A percentile compares a stretch with the other conserved stretches of the same genome.
Evolutionary conservation across 2,888 invertebrate species (phyloP).

Genomic region (Athetis lepigone): DNA sequence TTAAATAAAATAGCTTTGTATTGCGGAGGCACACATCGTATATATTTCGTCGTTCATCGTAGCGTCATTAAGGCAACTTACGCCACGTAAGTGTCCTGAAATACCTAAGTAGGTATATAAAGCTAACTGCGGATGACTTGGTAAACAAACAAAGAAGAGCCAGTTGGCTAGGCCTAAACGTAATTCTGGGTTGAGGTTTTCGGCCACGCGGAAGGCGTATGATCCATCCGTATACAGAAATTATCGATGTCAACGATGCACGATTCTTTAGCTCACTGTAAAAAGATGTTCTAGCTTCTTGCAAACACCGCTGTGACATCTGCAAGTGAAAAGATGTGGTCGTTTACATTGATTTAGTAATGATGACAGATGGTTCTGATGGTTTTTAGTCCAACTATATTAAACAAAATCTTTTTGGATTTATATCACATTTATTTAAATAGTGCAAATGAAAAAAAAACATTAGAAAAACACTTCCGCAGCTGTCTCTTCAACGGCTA

Average conservation of each 20-base stretch:
- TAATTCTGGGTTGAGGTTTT: too few relatives aligned
- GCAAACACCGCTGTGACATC: too few relatives aligned
- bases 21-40: too few relatives aligned
- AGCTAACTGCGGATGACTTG: conserved; percentile 4
- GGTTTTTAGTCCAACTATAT: too few relatives aligned
- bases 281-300: too few relatives aligned
- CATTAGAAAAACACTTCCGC: conserved; percentile 11
- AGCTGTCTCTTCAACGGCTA: conserved; percentile 20
- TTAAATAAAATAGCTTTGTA: too few relatives aligned
- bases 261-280: too few relatives aligned
- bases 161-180: conserved; percentile 8
- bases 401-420: conserved; percentile 18
- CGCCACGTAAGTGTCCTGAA: conserved; percentile 31
- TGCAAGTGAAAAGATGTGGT: conserved; percentile 15
- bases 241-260: too few relatives aligned
- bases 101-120: conserved; percentile 10
- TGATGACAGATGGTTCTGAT: too few relatives aligned
- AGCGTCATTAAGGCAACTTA: conserved; percentile 14
- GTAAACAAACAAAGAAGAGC: not conserved
- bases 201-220: too few relatives aligned
- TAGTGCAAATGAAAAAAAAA: too few relatives aligned
- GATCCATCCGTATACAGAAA: too few relatives aligned
- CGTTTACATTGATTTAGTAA: not conserved
- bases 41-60: conserved; percentile 23
- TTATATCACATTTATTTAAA: conserved; percentile 3